Percentiles rank a stretch among this genome's conserved stretches.
These are phyloP conservation scores for Charadrius vociferus DNA, from an alignment of 2,113 vertebrate genomes.

Conservation along the genomic window DNA sequence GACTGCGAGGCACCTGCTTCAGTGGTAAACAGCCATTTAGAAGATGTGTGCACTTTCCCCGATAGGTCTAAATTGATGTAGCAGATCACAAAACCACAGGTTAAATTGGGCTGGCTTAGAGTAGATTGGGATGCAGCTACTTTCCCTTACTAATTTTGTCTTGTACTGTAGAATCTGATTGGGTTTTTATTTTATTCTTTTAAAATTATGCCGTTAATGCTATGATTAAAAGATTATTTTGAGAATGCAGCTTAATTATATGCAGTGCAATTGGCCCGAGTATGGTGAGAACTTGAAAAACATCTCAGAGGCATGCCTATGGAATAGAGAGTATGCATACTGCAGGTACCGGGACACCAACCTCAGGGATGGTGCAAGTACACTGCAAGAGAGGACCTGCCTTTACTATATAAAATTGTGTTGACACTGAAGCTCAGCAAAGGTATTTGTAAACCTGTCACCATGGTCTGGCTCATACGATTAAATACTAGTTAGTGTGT, in stretches of 20 bases:
- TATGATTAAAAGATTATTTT: neutral
- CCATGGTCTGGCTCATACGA: neutral
- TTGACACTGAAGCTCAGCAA: neutral
- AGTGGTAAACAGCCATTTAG: neutral
- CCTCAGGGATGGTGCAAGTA: neutral
- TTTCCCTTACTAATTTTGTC: neutral
- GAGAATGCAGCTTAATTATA: neutral
- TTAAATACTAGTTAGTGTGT: neutral
- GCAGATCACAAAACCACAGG: neutral
- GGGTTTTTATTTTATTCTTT: neutral
- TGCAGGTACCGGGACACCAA: neutral
- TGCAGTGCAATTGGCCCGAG: neutral
- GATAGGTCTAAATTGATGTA: neutral
- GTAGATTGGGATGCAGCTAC: neutral
- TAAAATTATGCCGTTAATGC: neutral
- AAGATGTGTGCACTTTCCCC: neutral
- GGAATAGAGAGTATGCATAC: neutral
- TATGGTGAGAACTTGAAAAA: neutral
- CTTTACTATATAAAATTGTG: neutral
- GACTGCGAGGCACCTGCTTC: neutral
- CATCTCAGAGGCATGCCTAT: neutral
- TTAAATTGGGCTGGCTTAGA: neutral
- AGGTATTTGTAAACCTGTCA: conserved; percentile 4
- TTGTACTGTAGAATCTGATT: neutral
- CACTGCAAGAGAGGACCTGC: neutral